phyloP scores from a whole-genome alignment of 1,140 invertebrate genomes.

The Pseudomyrmex pallidus region DNA sequence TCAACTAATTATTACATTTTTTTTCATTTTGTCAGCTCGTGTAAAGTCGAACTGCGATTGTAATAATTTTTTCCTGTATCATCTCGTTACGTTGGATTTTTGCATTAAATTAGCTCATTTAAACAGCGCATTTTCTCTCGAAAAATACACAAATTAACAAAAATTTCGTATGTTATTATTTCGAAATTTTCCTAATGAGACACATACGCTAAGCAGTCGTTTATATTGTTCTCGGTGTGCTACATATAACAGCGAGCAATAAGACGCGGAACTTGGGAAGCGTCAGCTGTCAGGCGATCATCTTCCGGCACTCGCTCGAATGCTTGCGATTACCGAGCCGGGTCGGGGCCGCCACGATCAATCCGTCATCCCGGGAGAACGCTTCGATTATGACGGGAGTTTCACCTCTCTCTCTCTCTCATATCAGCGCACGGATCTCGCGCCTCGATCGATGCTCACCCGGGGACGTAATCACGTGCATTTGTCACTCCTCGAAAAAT shows the following conservation, averaged over 20 bases:
- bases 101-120: too few species aligned
- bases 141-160: too few species aligned
- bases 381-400: constrained; percentile 33
- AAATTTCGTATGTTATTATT: too few species aligned
- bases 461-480: constrained; percentile 70
- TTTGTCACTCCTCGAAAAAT: constrained; percentile 78
- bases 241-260: neutral
- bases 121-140: too few species aligned
- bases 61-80: too few species aligned
- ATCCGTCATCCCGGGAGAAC: constrained; percentile 29
- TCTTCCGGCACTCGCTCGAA: constrained; percentile 17
- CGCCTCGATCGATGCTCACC: constrained; percentile 72
- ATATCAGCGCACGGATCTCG: neutral
- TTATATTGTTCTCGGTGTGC: neutral
- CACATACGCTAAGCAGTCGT: neutral
- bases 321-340: constrained; percentile 46
- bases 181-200: neutral
- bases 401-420: too few species aligned
- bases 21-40: too few species aligned
- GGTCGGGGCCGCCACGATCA: constrained; percentile 54
- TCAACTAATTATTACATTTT: too few species aligned
- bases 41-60: too few species aligned
- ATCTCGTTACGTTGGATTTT: too few species aligned
- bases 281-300: constrained; percentile 1
- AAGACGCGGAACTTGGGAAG: constrained; percentile 28